These are phyloP conservation scores for Meiosimyza platycephala DNA, from an alignment of 2,888 invertebrate genomes.

Conservation along the genomic window DNA sequence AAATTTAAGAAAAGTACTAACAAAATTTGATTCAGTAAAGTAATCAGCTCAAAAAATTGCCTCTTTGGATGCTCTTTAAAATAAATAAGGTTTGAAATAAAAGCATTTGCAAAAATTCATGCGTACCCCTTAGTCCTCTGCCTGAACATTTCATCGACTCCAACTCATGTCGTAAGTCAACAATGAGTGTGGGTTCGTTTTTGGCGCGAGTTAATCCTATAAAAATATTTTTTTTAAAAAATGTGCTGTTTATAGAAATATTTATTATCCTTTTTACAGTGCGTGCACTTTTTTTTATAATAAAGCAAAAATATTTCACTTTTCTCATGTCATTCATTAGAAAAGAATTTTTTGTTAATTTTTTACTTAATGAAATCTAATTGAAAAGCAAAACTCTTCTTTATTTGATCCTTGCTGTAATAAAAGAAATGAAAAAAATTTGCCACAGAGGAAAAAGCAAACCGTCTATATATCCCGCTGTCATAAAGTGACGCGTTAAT, in stretches of 20 bases:
- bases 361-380: conserved; percentile 25
- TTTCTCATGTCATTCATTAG: no score
- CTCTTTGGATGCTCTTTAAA: no score
- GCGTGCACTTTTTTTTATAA: no score
- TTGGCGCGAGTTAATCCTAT: conserved; percentile 19
- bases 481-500: conserved; percentile 40
- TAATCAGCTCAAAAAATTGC: no score
- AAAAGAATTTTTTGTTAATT: background rate
- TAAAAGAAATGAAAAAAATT: background rate
- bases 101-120: background rate
- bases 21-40: no score
- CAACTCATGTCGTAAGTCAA: background rate
- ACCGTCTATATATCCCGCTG: conserved; percentile 28
- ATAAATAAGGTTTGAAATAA: no score
- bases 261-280: background rate
- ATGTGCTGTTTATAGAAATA: no score
- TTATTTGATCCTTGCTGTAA: background rate
- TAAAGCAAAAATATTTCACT: no score
- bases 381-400: conserved; percentile 27
- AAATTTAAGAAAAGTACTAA: no score
- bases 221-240: background rate
- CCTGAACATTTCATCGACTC: background rate
- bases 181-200: background rate
- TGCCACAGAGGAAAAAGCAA: background rate
- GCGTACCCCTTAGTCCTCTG: background rate